Percentiles rank a stretch among this genome's conserved stretches.
Conservation (phyloP, 2,113 vertebrate species). For the Gambusia holbrooki region DNA sequence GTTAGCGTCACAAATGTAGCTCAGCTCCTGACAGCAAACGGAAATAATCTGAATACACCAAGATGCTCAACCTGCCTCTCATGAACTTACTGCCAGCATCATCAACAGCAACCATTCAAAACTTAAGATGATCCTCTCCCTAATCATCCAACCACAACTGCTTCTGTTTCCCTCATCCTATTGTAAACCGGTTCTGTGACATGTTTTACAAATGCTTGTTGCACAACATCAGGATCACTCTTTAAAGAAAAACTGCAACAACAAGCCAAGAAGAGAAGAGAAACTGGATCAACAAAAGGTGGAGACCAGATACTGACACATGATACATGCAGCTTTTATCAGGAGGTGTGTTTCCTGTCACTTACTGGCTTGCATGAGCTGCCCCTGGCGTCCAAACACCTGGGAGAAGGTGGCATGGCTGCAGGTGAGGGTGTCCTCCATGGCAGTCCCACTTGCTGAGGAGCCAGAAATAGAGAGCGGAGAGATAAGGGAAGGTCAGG, state of each 20-base stretch:
- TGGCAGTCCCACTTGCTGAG: conserved; percentile 54
- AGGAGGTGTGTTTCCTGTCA: conserved; percentile 35
- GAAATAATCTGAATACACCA: too few species aligned
- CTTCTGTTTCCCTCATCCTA: not conserved
- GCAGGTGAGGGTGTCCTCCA: conserved; percentile 82
- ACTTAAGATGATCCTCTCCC: not conserved
- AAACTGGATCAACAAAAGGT: conserved; percentile 21
- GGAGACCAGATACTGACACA: conserved; percentile 36
- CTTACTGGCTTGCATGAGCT: conserved; percentile 85
- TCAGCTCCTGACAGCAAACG: not conserved
- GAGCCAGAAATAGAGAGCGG: conserved; percentile 19
- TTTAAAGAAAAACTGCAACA: not conserved
- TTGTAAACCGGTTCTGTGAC: not conserved
- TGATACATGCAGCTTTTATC: conserved; percentile 18
- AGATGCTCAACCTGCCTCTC: not conserved
- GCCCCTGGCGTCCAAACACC: conserved; percentile 84
- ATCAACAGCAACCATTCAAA: not conserved
- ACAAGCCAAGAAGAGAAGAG: conserved; percentile 8
- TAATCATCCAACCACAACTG: not conserved
- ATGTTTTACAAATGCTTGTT: conserved; percentile 1
- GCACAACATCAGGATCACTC: not conserved
- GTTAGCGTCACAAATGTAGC: not conserved
- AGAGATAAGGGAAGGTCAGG: conserved; percentile 53
- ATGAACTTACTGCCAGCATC: not conserved
- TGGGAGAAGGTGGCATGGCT: conserved; percentile 81